A percentile compares a stretch with the other conserved stretches of the same genome.
Conservation (phyloP, 2,797 vertebrate genomes). For the Xiphorhynchus erythropygius region DNA sequence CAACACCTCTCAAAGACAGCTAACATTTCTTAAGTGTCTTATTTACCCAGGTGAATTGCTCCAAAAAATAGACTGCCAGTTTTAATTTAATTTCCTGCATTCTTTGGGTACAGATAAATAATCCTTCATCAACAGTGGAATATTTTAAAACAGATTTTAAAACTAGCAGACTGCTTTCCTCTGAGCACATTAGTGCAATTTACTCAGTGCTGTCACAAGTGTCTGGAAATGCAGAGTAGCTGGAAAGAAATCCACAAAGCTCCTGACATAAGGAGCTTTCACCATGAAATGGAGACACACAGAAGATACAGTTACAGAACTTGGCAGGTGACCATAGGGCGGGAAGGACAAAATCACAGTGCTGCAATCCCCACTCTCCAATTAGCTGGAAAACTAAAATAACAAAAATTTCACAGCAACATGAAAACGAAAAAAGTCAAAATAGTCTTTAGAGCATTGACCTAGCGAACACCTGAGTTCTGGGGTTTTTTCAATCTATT, state of each 20-base stretch:
- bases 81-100: not conserved
- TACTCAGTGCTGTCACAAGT: conserved; percentile 7
- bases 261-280: conserved; percentile 18
- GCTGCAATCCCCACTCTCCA: not conserved
- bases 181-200: not conserved
- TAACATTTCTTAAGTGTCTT: not conserved
- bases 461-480: not conserved
- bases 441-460: not conserved
- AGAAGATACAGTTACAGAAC: not conserved
- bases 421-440: not conserved
- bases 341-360: not conserved
- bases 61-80: not conserved
- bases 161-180: not conserved
- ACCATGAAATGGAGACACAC: not conserved
- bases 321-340: not conserved
- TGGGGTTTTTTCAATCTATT: not conserved
- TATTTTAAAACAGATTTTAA: not conserved
- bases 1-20: not conserved
- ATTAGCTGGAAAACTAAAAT: not conserved
- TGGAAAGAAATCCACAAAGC: not conserved
- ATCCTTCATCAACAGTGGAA: not conserved
- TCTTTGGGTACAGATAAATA: not conserved
- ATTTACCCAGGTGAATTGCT: not conserved
- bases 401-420: not conserved
- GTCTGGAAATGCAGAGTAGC: not conserved